These are phyloP conservation scores for Solen grandis DNA, from an alignment of 1,140 invertebrate genomes.

Conservation along the genomic window DNA sequence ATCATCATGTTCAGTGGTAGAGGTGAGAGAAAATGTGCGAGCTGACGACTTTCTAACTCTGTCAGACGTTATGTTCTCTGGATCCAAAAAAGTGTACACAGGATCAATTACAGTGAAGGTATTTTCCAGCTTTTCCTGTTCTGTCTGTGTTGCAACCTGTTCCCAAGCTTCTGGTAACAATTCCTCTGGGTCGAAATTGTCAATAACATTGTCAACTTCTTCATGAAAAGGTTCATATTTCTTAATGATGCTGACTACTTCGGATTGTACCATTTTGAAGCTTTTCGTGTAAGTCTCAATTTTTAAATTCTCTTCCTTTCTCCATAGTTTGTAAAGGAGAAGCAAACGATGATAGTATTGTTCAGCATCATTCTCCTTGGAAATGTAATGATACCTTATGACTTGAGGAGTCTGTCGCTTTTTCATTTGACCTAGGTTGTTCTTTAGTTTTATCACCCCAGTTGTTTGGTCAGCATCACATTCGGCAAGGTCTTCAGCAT, in stretches of 20 bases:
- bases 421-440: conserved; percentile 17
- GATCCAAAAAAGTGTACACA: conserved; percentile 2
- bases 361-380: conserved; percentile 21
- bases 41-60: too few relatives aligned
- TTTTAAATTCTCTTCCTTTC: conserved; percentile 4
- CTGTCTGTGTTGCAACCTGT: conserved; percentile 9
- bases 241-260: conserved; percentile 16
- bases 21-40: too few relatives aligned
- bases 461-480: background rate
- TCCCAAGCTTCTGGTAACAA: conserved; percentile 38
- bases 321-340: too few relatives aligned
- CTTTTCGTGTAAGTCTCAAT: background rate
- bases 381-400: conserved; percentile 22
- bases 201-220: too few relatives aligned
- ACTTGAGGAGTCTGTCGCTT: conserved; percentile 14
- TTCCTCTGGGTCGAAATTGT: conserved; percentile 42
- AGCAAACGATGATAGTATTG: too few relatives aligned
- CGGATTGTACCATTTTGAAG: conserved; percentile 11
- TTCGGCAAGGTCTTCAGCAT: conserved; percentile 20
- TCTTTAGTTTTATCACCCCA: conserved; percentile 1
- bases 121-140: conserved; percentile 35
- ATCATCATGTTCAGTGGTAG: background rate
- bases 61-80: conserved; percentile 14
- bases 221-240: too few relatives aligned
- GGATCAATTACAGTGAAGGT: background rate